Percentiles rank a stretch among this genome's conserved stretches.
Conservation (phyloP, 2,113 vertebrate genomes). For the Forbesichthys papilliferus region DNA sequence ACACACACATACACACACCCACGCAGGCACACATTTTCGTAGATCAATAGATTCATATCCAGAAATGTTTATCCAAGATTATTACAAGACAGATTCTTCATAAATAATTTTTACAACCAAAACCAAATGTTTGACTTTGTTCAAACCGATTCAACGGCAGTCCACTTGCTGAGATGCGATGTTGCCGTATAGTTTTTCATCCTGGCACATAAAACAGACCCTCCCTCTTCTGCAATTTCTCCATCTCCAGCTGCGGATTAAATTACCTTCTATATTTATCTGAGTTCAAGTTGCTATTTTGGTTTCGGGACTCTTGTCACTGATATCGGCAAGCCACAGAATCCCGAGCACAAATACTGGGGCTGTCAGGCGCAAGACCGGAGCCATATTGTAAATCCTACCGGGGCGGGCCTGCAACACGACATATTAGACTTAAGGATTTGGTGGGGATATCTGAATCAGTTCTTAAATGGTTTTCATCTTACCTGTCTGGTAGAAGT, state of each 20-base stretch:
- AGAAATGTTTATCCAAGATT: neutral
- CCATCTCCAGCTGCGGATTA: conserved; percentile 70
- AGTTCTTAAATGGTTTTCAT: too few relatives aligned
- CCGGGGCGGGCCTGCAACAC: conserved; percentile 25
- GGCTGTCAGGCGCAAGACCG: conserved; percentile 52
- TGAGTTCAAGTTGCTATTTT: conserved; percentile 74
- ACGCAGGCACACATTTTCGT: neutral
- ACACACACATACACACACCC: conserved; percentile 9
- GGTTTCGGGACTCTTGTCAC: conserved; percentile 71
- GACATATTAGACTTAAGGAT: neutral
- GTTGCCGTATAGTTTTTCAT: conserved; percentile 35
- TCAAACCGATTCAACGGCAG: conserved; percentile 11
- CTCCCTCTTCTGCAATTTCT: conserved; percentile 40
- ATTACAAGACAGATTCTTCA: neutral
- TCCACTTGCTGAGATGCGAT: conserved; percentile 6
- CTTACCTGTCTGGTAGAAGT: too few relatives aligned
- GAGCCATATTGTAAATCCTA: conserved; percentile 50
- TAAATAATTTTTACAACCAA: neutral
- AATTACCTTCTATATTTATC: conserved; percentile 80
- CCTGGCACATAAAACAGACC: conserved; percentile 54
- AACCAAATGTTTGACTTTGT: neutral
- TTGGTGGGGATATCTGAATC: too few relatives aligned
- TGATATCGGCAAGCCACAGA: conserved; percentile 72
- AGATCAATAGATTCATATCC: conserved; percentile 4
- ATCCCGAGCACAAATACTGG: conserved; percentile 65